These are phyloP conservation scores for Diabrotica undecimpunctata DNA, from an alignment of 1,140 invertebrate genomes.

Conservation along the genomic window DNA sequence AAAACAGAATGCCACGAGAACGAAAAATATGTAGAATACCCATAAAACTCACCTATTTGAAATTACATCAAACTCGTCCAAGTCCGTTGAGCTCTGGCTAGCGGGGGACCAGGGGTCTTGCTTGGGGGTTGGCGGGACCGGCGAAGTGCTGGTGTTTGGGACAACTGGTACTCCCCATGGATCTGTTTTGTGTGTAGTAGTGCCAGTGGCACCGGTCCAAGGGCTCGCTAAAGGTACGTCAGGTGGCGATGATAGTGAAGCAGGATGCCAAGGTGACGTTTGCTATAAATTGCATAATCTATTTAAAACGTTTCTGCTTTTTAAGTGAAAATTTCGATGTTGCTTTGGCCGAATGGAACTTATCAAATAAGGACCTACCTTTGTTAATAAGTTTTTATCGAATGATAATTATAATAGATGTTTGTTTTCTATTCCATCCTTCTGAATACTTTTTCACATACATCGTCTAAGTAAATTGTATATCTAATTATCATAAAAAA, in stretches of 20 bases:
- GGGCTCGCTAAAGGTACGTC: constrained; percentile 25
- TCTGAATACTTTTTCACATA: too few relatives aligned
- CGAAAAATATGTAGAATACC: not conserved
- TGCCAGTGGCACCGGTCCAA: constrained; percentile 30
- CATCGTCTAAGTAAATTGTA: too few relatives aligned
- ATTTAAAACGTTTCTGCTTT: not conserved
- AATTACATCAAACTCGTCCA: constrained; percentile 81
- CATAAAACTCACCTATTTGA: constrained; percentile 58
- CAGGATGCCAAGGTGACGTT: constrained; percentile 37
- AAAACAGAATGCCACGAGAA: not conserved
- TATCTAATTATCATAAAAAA: too few relatives aligned
- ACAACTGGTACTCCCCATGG: constrained; percentile 48
- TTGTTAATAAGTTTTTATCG: too few relatives aligned
- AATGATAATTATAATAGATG: too few relatives aligned
- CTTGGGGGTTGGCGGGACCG: constrained; percentile 28
- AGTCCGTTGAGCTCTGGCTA: constrained; percentile 60
- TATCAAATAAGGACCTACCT: too few relatives aligned
- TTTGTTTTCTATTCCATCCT: too few relatives aligned
- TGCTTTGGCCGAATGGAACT: too few relatives aligned
- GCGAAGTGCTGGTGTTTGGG: constrained; percentile 32
- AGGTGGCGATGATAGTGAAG: constrained; percentile 28
- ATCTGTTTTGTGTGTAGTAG: constrained; percentile 44
- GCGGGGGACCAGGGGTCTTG: constrained; percentile 44
- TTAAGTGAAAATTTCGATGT: not conserved
- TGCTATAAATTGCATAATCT: constrained; percentile 21